Conservation (phyloP, 2,797 vertebrate species). For the Mus caroli region DNA sequence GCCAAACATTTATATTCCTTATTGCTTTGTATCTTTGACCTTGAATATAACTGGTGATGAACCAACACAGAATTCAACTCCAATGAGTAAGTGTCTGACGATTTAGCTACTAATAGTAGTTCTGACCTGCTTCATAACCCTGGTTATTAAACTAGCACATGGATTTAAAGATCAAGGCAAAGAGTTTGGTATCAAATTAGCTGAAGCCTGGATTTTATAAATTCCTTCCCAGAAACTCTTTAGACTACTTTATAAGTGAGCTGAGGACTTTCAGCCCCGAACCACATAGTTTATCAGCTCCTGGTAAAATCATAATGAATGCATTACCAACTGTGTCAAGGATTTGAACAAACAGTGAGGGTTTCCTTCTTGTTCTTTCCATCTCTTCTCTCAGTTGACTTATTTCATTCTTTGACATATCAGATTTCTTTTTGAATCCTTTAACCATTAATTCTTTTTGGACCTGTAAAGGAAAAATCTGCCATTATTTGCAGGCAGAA, state of each 20-base stretch:
- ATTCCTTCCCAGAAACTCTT: neutral
- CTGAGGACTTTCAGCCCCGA: neutral
- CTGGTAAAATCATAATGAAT: neutral
- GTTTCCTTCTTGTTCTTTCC: neutral
- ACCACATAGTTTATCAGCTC: neutral
- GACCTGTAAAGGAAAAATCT: neutral
- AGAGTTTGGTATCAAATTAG: neutral
- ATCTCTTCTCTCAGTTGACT: neutral
- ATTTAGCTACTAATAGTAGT: too few species aligned
- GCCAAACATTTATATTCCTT: too few species aligned
- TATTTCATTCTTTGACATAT: neutral
- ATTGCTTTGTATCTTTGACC: neutral
- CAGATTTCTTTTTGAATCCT: neutral
- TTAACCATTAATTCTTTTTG: neutral
- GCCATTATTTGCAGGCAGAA: neutral
- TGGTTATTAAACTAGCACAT: neutral
- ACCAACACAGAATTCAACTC: neutral
- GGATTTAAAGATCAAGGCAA: neutral
- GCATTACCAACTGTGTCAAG: neutral
- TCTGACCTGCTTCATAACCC: neutral
- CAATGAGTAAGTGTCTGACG: too few species aligned
- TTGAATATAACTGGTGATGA: neutral
- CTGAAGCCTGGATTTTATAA: neutral
- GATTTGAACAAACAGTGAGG: fast-evolving
- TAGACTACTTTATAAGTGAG: neutral